Percentiles rank a stretch among this genome's conserved stretches.
phyloP scores from a whole-genome alignment of 2,113 vertebrate species.

The Pedionomus torquatus region DNA sequence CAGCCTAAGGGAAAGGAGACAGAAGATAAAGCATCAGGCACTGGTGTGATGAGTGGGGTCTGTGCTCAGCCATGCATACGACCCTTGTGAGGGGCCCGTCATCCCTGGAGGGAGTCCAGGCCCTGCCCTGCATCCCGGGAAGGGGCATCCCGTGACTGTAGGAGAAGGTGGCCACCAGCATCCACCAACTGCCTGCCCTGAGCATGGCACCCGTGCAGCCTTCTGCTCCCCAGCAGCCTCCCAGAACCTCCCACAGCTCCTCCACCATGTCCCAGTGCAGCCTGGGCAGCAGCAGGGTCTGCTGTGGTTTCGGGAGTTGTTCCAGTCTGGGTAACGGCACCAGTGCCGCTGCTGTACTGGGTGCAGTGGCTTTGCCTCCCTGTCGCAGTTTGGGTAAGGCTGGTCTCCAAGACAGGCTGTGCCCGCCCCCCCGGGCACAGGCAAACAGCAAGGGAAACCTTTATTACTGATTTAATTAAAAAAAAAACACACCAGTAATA shows the following conservation, averaged over 20 bases:
- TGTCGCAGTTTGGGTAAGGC: fast-evolving
- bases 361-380: neutral
- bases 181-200: neutral
- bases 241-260: neutral
- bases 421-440: too few species aligned
- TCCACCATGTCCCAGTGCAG: fast-evolving
- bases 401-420: neutral
- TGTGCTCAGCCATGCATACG: fast-evolving
- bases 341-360: neutral
- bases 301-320: neutral
- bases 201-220: fast-evolving
- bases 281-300: neutral
- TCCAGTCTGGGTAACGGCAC: neutral
- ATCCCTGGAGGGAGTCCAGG: neutral
- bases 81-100: neutral
- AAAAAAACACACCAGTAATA: neutral
- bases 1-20: constrained; percentile 5
- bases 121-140: neutral
- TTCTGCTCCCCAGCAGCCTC: neutral
- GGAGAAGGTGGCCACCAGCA: neutral
- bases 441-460: neutral
- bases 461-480: neutral
- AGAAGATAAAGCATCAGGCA: neutral
- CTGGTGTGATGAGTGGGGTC: neutral
- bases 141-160: neutral